Conservation (phyloP, 2,888 invertebrate species). For the Micoletzkya japonica region DNA sequence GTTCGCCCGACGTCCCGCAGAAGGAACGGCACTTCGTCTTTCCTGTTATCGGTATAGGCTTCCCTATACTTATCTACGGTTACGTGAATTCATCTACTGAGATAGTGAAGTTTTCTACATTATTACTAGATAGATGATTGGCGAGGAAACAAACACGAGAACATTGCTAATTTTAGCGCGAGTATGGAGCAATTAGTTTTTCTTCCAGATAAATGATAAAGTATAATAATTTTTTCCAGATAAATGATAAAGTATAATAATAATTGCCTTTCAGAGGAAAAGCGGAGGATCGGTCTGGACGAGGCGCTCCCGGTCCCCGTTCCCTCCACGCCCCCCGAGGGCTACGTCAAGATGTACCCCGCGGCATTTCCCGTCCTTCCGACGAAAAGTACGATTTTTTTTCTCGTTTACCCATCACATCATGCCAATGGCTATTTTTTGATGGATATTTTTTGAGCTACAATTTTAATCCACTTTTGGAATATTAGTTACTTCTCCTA, state of each 20-base stretch:
- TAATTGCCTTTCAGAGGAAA: background rate
- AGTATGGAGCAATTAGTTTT: background rate
- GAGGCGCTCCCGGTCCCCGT: conserved; percentile 4
- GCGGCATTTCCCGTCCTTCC: no score
- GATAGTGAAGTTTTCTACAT: background rate
- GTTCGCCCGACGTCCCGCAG: background rate
- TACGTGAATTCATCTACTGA: background rate
- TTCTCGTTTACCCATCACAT: no score
- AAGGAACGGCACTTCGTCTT: conserved; percentile 23
- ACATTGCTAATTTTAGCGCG: background rate
- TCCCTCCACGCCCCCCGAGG: background rate
- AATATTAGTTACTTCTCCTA: no score
- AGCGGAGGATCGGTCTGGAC: no score
- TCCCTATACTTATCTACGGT: background rate
- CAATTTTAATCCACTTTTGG: no score
- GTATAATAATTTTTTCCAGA: background rate
- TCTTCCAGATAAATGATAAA: background rate
- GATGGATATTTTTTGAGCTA: no score
- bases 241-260: background rate
- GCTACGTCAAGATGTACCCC: conserved; percentile 28
- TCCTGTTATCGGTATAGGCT: conserved; percentile 5
- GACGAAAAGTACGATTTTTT: no score
- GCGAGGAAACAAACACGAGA: background rate
- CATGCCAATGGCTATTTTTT: no score
- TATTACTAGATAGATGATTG: background rate